Evolutionary conservation across 2,888 invertebrate genomes (phyloP).

Genomic region (Hecatera dysodea): DNA sequence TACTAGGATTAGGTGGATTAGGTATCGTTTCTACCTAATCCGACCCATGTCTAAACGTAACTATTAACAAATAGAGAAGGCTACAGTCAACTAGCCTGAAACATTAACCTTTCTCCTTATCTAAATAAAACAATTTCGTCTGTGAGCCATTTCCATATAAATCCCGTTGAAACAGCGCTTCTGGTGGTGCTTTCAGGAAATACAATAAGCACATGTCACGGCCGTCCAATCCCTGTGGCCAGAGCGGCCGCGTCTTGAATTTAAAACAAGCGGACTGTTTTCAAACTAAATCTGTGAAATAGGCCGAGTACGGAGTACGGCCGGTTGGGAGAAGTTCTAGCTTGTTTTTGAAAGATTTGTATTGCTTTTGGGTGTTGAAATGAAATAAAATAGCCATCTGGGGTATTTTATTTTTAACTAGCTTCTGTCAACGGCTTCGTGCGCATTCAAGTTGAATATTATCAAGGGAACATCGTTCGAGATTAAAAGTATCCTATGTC

Average conservation of each 20-base stretch:
- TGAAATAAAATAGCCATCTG: no score
- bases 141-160: conserved; percentile 63
- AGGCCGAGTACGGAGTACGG: conserved; percentile 38
- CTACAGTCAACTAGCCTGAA: background rate
- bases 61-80: background rate
- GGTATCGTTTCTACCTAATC: no score
- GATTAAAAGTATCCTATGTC: no score
- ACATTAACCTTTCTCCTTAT: conserved; percentile 10
- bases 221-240: conserved; percentile 69
- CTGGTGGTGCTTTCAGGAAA: conserved; percentile 69
- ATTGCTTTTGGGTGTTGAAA: background rate
- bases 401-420: no score
- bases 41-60: no score
- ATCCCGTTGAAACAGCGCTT: conserved; percentile 64
- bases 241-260: conserved; percentile 73
- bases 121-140: conserved; percentile 64
- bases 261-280: conserved; percentile 74
- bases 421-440: no score
- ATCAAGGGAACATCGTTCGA: no score
- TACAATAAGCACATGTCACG: conserved; percentile 79
- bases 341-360: conserved; percentile 6
- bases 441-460: no score
- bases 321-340: conserved; percentile 20
- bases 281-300: conserved; percentile 68
- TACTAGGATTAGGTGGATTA: no score